Conservation (phyloP, 2,113 vertebrate genomes). For the Murina feae region DNA sequence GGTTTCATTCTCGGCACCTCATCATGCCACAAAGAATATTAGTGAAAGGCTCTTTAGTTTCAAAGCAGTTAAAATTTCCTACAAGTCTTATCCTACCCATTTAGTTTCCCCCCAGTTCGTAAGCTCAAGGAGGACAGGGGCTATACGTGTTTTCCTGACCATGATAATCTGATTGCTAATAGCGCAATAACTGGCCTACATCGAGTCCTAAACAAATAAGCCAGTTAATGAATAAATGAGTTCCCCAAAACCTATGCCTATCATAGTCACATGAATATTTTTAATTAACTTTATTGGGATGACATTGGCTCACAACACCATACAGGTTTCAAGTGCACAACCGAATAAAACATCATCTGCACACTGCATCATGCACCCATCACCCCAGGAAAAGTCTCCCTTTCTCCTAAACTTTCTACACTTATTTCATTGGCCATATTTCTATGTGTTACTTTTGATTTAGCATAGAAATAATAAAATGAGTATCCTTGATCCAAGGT, state of each 20-base stretch:
- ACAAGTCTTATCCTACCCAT: background rate
- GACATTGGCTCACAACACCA: background rate
- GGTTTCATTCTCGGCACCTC: background rate
- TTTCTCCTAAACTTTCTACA: background rate
- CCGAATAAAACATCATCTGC: background rate
- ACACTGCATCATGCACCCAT: background rate
- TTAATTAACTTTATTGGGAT: background rate
- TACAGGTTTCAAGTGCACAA: background rate
- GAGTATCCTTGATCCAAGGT: conserved; percentile 53
- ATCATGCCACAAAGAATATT: background rate
- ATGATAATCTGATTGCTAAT: background rate
- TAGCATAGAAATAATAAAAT: conserved; percentile 62
- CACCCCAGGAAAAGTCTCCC: background rate
- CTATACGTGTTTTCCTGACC: background rate
- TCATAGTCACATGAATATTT: background rate
- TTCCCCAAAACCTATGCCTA: background rate
- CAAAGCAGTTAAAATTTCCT: background rate
- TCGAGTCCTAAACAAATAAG: background rate
- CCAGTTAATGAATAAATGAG: background rate
- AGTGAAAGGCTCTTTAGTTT: background rate
- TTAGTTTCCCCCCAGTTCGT: background rate
- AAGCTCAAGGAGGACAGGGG: background rate
- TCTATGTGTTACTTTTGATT: conserved; percentile 34
- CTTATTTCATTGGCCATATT: background rate
- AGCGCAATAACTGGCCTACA: background rate